Percentiles rank a stretch among this genome's conserved stretches.
phyloP scores from a whole-genome alignment of 2,113 vertebrate species.

The Lethenteron camtschaticum region DNA sequence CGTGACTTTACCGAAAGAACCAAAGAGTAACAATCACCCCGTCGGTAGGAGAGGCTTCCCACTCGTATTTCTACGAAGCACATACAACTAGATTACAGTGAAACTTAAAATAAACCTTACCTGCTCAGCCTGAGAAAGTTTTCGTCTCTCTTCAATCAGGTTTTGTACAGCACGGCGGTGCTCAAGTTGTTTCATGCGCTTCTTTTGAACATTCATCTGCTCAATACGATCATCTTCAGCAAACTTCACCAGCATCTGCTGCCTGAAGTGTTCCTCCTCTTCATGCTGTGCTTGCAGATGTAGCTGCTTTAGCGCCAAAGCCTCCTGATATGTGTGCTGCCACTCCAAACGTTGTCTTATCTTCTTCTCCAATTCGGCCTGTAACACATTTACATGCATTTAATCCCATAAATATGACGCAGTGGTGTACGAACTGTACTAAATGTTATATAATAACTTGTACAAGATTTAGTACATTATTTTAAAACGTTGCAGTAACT shows the following conservation, averaged over 20 bases:
- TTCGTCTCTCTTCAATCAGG: conserved; percentile 39
- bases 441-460: no score
- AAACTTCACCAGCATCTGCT: conserved; percentile 43
- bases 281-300: conserved; percentile 27
- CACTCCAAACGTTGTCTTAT: conserved; percentile 40
- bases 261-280: conserved; percentile 42
- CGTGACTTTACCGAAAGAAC: no score
- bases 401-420: no score
- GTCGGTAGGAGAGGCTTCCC: no score
- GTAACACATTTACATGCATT: conserved; percentile 7
- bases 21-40: no score
- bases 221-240: conserved; percentile 66
- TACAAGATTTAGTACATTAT: no score
- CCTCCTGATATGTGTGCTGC: conserved; percentile 36
- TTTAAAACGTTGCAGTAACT: no score
- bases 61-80: no score
- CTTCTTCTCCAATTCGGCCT: conserved; percentile 54
- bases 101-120: conserved; percentile 20
- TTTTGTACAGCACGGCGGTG: conserved; percentile 47
- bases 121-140: conserved; percentile 36
- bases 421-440: no score
- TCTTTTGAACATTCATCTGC: conserved; percentile 58
- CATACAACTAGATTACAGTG: no score
- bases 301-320: conserved; percentile 41
- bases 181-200: conserved; percentile 59